These are phyloP conservation scores for Falcaria lacertinaria DNA, from an alignment of 2,888 invertebrate species.

Conservation along the genomic window DNA sequence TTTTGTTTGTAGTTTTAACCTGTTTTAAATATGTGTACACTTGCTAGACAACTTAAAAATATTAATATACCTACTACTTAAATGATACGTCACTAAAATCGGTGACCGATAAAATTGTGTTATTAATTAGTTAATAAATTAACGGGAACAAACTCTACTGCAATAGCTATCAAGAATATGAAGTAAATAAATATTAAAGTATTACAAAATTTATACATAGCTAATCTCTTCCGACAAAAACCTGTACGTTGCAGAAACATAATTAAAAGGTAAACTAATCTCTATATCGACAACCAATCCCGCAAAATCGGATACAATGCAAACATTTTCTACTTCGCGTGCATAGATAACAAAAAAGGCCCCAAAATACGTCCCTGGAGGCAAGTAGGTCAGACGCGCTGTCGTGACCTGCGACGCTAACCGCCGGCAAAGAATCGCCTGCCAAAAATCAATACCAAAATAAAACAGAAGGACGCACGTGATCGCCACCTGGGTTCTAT, in stretches of 20 bases:
- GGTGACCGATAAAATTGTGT: too few species aligned
- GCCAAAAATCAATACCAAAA: constrained; percentile 3
- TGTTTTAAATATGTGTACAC: not conserved
- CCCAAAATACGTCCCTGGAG: not conserved
- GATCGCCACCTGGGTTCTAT: not conserved
- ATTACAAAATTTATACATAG: not conserved
- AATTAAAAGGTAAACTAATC: not conserved
- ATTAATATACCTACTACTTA: too few species aligned
- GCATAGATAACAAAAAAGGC: not conserved
- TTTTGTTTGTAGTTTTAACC: not conserved
- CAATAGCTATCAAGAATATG: too few species aligned
- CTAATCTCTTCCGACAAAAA: not conserved
- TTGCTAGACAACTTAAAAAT: too few species aligned
- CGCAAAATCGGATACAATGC: not conserved
- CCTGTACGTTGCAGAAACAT: not conserved
- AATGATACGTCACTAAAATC: too few species aligned
- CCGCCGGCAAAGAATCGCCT: constrained; percentile 2
- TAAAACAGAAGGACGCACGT: not conserved
- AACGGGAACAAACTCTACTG: too few species aligned
- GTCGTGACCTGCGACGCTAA: constrained; percentile 2
- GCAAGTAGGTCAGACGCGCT: constrained; percentile 1
- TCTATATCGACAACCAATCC: not conserved
- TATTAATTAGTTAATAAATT: too few species aligned
- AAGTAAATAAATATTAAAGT: too few species aligned
- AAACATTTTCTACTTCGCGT: not conserved